Base-by-base conservation (phyloP, 1,140 invertebrate genomes). In the Rhagoletis zephyria region DNA sequence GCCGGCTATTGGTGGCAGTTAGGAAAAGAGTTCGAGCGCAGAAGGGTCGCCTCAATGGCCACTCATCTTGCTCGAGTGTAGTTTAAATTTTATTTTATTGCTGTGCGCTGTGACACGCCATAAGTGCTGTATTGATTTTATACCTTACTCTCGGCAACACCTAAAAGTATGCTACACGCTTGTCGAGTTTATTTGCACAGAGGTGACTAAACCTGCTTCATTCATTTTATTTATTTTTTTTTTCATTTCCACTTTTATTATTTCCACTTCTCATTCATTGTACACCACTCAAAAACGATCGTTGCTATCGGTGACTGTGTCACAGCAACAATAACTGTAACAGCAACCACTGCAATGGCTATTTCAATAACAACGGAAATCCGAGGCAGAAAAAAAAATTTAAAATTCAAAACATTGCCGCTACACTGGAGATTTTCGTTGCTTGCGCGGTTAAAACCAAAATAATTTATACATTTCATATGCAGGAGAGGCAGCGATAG, bases 341-440 rank as follows among this genome's bases (percentile, higher is more conserved):
- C 45, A 56, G 45, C 9, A 77, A 77, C 70, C 3, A 74, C 0
- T 51, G 14, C 45, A 19, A 4, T 81, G 51, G 74, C 45, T 81
- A 19, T 59, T 19, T 51, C 56, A 81, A 10, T 81, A 30, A 81
- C n/a, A 81, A 81, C 45, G 51, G 74, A 81, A 81, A 81, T 10
- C 19, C 74, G 7, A 30, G 30, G 30, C 12, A 56, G 48, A 81
- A 81, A 74, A 81, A 30, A 19, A 12, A 42, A 81, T 81, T 81
- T 81, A 81, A 81, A 81, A 81, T 81, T 81, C 74, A 81, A 56
- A 63, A 51, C 74, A 81, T 81, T 81, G 74, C 48, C 74, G 74
- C 74, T 81, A 3, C 14, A 42, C 45, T 81, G 74, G n/a, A 81
- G n/a, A 81, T 81, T 56, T 81, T 42, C 12, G 16, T 81, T 56